These are phyloP conservation scores for Hypsopygia costalis DNA, from an alignment of 2,888 invertebrate species.

Conservation along the genomic window DNA sequence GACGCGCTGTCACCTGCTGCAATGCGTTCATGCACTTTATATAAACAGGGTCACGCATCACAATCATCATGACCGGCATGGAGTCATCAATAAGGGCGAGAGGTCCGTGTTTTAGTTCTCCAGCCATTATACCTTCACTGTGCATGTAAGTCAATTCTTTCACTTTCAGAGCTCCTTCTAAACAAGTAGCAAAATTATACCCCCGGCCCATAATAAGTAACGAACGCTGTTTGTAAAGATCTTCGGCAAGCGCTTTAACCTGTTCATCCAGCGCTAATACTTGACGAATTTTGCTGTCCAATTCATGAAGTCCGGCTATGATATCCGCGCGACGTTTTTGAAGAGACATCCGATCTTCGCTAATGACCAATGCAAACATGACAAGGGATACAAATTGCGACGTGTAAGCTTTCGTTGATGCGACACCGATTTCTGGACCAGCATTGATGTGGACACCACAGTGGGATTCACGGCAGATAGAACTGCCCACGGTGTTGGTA, in stretches of 20 bases:
- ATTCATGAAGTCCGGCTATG: constrained; percentile 90
- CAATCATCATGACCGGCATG: constrained; percentile 99
- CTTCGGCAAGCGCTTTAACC: constrained; percentile 92
- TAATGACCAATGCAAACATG: constrained; percentile 99
- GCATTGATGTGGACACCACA: constrained; percentile 99
- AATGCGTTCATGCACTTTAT: constrained; percentile 99
- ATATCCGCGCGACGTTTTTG: constrained; percentile 93
- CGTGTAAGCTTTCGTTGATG: constrained; percentile 99
- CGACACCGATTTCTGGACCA: constrained; percentile 99
- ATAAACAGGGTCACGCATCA: constrained; percentile 97
- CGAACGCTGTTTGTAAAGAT: constrained; percentile 95
- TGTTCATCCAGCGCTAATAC: constrained; percentile 93
- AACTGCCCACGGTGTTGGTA: constrained; percentile 99
- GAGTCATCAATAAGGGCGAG: constrained; percentile 97
- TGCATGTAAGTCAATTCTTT: constrained; percentile 99
- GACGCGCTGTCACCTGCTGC: constrained; percentile 96
- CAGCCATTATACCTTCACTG: constrained; percentile 99
- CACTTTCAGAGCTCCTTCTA: constrained; percentile 98
- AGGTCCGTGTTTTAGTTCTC: constrained; percentile 99
- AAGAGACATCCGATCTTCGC: constrained; percentile 97
- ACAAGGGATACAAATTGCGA: constrained; percentile 99
- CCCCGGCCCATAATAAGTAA: constrained; percentile 99
- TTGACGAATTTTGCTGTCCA: constrained; percentile 93
- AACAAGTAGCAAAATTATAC: constrained; percentile 98
- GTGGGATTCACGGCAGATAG: constrained; percentile 98